phyloP scores from a whole-genome alignment of 2,888 invertebrate genomes.

The Dolomedes plantarius region DNA sequence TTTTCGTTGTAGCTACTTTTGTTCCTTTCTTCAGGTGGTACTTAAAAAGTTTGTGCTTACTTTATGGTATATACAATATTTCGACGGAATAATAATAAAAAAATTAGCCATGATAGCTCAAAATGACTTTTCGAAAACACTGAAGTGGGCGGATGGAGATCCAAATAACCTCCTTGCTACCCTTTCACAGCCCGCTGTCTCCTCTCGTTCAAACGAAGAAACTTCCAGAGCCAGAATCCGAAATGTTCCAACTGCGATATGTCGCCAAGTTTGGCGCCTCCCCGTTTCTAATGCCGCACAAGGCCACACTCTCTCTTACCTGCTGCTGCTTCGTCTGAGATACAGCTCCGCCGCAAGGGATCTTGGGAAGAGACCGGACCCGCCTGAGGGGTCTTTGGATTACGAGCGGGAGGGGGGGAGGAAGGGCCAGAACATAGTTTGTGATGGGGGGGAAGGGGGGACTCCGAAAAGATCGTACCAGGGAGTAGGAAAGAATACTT shows the following conservation, averaged over 20 bases:
- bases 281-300: background rate
- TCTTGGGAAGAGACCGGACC: constrained; percentile 62
- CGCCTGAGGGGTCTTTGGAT: constrained; percentile 59
- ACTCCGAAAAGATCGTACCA: background rate
- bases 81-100: too few species aligned
- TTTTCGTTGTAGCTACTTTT: too few species aligned
- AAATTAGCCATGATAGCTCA: too few species aligned
- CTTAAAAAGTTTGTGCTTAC: too few species aligned
- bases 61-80: too few species aligned
- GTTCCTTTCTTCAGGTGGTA: too few species aligned
- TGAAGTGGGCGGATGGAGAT: too few species aligned
- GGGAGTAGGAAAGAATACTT: constrained; percentile 30
- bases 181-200: too few species aligned
- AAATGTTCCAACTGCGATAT: background rate
- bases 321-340: background rate
- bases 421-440: background rate
- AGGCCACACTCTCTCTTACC: constrained; percentile 18
- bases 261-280: constrained; percentile 2
- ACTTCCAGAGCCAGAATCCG: too few species aligned
- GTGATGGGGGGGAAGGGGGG: constrained; percentile 12
- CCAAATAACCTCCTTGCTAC: too few species aligned
- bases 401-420: constrained; percentile 27
- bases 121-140: too few species aligned
- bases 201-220: too few species aligned
- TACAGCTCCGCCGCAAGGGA: constrained; percentile 26